Evolutionary conservation across 2,113 vertebrate genomes (phyloP).

Genomic region (Andinoacara biseriatus): DNA sequence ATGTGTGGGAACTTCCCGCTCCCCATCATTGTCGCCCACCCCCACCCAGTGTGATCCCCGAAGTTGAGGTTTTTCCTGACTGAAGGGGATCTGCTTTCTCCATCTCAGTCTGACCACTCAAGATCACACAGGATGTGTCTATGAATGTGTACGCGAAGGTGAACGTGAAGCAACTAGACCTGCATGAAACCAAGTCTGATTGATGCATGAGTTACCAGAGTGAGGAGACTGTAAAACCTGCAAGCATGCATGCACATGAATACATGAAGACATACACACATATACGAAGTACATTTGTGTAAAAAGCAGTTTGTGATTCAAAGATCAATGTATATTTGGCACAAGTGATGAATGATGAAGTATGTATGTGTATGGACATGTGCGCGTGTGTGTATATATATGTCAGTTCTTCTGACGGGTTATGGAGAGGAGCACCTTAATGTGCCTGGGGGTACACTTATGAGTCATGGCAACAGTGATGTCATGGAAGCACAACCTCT

Average conservation of each 20-base stretch:
- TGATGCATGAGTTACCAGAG: background rate
- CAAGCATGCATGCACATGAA: background rate
- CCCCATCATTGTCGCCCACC: background rate
- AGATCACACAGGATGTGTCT: slow-evolving; percentile 57
- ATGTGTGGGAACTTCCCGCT: slow-evolving; percentile 11
- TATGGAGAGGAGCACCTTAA: slow-evolving; percentile 48
- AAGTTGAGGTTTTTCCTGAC: slow-evolving; percentile 53
- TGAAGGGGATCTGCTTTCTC: slow-evolving; percentile 64
- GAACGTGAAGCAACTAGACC: background rate
- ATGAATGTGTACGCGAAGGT: slow-evolving; percentile 11
- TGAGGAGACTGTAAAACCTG: background rate
- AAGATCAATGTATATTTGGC: background rate
- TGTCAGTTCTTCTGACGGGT: slow-evolving; percentile 42
- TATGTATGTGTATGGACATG: background rate
- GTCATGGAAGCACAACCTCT: slow-evolving; percentile 79
- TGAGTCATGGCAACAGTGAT: slow-evolving; percentile 80
- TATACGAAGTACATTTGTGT: background rate
- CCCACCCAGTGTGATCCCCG: slow-evolving; percentile 46
- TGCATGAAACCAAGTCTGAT: slow-evolving; percentile 7
- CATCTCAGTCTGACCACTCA: slow-evolving; percentile 54
- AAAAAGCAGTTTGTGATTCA: slow-evolving; percentile 10
- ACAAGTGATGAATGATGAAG: slow-evolving; percentile 38
- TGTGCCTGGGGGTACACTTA: slow-evolving; percentile 65
- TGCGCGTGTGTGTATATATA: background rate
- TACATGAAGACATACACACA: background rate